Evolutionary conservation across 2,888 invertebrate species (phyloP).

Genomic region (Ligdia adustata): DNA sequence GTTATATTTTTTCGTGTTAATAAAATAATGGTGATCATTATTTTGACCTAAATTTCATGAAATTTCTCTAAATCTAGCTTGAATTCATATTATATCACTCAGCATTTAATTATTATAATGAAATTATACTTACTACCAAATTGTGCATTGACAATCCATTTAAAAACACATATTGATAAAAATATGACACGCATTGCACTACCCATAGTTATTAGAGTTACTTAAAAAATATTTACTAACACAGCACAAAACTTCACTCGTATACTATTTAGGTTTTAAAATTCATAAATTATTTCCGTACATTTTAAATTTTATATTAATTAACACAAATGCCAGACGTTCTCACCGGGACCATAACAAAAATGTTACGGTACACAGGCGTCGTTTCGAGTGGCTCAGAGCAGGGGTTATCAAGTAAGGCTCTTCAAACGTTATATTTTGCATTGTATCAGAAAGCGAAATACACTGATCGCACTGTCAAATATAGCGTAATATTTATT

Average conservation of each 20-base stretch:
- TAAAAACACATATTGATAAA: slow-evolving; percentile 52
- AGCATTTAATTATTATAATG: too few species aligned
- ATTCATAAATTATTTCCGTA: slow-evolving; percentile 11
- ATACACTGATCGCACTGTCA: too few species aligned
- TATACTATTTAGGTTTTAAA: slow-evolving; percentile 2
- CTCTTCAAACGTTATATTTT: too few species aligned
- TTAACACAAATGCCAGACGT: slow-evolving; percentile 30
- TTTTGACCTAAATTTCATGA: too few species aligned
- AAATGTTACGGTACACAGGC: slow-evolving; percentile 73
- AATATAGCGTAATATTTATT: too few species aligned
- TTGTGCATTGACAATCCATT: slow-evolving; percentile 65
- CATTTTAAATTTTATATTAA: slow-evolving; percentile 22
- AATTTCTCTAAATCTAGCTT: too few species aligned
- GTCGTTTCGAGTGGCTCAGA: slow-evolving; percentile 55
- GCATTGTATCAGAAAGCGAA: too few species aligned
- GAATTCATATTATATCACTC: too few species aligned
- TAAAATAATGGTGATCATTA: too few species aligned
- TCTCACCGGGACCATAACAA: slow-evolving; percentile 56
- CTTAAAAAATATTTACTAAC: slow-evolving; percentile 2
- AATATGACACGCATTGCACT: slow-evolving; percentile 40
- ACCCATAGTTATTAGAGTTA: slow-evolving; percentile 27
- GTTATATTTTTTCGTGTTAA: too few species aligned
- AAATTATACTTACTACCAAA: slow-evolving; percentile 78
- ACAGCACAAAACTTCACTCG: slow-evolving; percentile 11
- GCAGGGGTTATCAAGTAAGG: slow-evolving; percentile 61